Evolutionary conservation across 2,888 invertebrate genomes (phyloP).

Genomic region (Cheilosia urbana): DNA sequence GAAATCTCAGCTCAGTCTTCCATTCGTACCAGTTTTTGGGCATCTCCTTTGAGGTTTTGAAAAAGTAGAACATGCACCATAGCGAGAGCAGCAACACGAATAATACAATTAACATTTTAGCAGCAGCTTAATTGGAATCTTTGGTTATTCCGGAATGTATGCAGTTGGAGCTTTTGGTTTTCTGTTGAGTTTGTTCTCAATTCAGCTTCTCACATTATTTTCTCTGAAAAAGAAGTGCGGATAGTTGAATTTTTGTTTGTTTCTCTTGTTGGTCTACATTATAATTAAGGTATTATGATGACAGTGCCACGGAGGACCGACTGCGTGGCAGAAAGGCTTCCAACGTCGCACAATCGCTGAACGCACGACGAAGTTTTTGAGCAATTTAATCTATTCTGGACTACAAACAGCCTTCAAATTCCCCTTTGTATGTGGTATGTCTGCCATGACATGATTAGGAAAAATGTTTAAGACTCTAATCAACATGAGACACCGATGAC

Average conservation of each 20-base stretch:
- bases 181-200: neutral
- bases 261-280: no score
- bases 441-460: no score
- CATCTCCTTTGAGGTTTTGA: constrained; percentile 82
- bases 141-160: constrained; percentile 23
- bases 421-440: no score
- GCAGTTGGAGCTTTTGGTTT: neutral
- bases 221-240: constrained; percentile 15
- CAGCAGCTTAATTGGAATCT: neutral
- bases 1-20: constrained; percentile 82
- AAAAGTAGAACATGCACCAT: constrained; percentile 80
- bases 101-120: constrained; percentile 45
- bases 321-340: no score
- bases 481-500: no score
- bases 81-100: constrained; percentile 77
- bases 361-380: no score
- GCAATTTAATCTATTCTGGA: no score
- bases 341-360: no score
- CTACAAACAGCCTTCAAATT: no score
- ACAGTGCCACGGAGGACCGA: no score
- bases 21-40: constrained; percentile 83
- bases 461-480: no score
- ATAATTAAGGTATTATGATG: no score
- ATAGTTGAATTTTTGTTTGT: neutral
- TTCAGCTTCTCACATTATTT: constrained; percentile 18